Base-by-base conservation (phyloP, 2,797 vertebrate genomes). In the Oophaga sylvatica region DNA sequence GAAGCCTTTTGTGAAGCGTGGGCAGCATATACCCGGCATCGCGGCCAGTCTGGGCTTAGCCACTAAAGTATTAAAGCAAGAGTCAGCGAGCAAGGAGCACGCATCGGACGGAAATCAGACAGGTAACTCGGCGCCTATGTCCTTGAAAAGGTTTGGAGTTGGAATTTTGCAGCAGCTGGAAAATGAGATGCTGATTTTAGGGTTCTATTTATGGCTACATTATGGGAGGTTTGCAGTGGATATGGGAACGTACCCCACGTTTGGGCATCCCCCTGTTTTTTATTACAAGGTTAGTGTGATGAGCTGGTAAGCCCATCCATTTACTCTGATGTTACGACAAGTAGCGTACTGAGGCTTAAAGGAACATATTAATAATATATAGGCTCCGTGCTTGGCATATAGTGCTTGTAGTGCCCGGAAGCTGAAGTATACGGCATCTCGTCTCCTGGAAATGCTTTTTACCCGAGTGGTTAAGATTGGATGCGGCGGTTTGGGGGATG, bases 1-100 rank as follows among this genome's bases (percentile, higher is more conserved):
- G 94, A 98, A 98, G 92, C 98, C 97, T 94, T 96, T 96, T 93
- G 93, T 96, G 95, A 97, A 96, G 92, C 94, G 95, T 91, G 95
- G 96, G 90, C 97, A 98, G 93, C 97, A 95, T 93, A 92, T 95
- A 90, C 95, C 95, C 59, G 92, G 91, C 80, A 95, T 95, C 90
- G 95, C 94, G 91, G 95, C 95, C 93, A 93, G 94, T 94, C 96
- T 97, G 96, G 97, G 96, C 92, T 91, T 93, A 81, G 62, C 94
- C 88, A 91, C 94, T 90, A 95, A 94, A 87, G 93, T 80, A 86
- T 85, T 93, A 84, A 96, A 93, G 94, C 93, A 93, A 94, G 94
- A 93, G 91, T 88, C 94, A 53, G 93, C 93, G 92, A 92, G 92
- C 92, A 48, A 68, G 84, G 92, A 93, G 81, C 95, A 94, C 92